Base-by-base conservation (phyloP, 23 tunicate genomes). In the Trididemnum clinides region DNA sequence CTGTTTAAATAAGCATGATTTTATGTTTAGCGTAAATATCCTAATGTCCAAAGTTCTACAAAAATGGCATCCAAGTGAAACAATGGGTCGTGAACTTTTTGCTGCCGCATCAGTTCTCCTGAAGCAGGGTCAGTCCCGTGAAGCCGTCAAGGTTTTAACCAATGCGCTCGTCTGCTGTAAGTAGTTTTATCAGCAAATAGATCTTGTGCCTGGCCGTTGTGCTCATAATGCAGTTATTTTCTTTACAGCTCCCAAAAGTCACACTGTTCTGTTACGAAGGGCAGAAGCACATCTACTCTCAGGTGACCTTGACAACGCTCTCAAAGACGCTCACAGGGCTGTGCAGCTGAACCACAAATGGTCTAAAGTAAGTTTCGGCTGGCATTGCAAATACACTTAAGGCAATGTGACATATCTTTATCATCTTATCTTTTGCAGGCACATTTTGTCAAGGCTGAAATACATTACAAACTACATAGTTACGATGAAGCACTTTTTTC, bases 51-150 rank as follows among this genome's bases (percentile, higher is more conserved):
- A 51, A 29, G 33, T 83, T 25, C 32, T 70, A 0, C 83, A 80
- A 70, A 90, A 90, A 54, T 83, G 86, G 81, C 81, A 70, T 80
- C 57, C 95, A 71, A 59, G n/a, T 18, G 95, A 90, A 57, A 39
- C 34, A 15, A 44, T 50, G 10, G 88, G 87, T 19, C 64, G 91
- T 21, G 64, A 85, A 10, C 33, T 87, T 34, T 33, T 64, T 34
- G 51, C 30, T 15, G 80, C 70, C 57, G 97, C 91, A 1, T 21
- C 74, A 38, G 28, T 50, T 6, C 65, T 62, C 32, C 31, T 83
- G 27, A 39, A 32, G 51, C 34, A 87, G 5, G 30, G 21, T 10
- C 33, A 77, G 37, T 87, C 77, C 64, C 39, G 29, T 12, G 69
- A 76, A 36, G 88, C 91, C 19, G 64, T 92, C 37, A 28, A 81